Percentiles rank a stretch among this genome's conserved stretches.
Conservation (phyloP, 2,797 vertebrate species). For the Semaprochilodus insignis region DNA sequence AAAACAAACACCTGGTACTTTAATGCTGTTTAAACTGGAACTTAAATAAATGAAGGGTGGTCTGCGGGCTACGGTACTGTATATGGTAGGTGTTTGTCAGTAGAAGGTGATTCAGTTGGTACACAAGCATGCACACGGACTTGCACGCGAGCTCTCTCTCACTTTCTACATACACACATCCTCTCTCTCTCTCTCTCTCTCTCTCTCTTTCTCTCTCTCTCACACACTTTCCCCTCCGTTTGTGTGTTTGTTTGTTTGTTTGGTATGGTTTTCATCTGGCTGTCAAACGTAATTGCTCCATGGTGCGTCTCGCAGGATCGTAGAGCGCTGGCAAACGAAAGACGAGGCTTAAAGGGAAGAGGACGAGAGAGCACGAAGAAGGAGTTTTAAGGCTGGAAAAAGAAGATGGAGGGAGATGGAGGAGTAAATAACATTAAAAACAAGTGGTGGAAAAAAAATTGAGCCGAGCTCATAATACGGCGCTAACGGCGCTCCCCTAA, state of each 20-base stretch:
- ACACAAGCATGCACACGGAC: neutral
- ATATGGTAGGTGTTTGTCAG: no score
- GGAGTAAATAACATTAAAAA: constrained; percentile 16
- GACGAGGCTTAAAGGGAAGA: neutral
- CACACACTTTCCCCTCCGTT: neutral
- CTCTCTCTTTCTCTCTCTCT: no score
- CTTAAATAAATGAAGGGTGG: no score
- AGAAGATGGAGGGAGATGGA: neutral
- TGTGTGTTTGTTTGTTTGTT: constrained; percentile 7
- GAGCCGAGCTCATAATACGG: constrained; percentile 54
- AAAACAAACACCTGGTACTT: no score
- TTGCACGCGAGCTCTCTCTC: neutral
- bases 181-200: no score
- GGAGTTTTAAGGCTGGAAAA: constrained; percentile 1
- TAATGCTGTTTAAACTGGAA: no score
- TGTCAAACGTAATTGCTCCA: constrained; percentile 21
- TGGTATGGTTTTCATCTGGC: constrained; percentile 26
- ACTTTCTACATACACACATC: neutral
- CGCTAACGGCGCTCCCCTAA: constrained; percentile 64
- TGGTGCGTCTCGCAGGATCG: constrained; percentile 2
- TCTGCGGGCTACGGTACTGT: no score
- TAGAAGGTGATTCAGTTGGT: no score
- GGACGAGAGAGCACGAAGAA: constrained; percentile 1
- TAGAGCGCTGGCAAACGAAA: constrained; percentile 9
- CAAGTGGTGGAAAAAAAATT: constrained; percentile 14